A percentile compares a stretch with the other conserved stretches of the same genome.
phyloP scores from a whole-genome alignment of 2,113 vertebrate genomes.

The Hystrix brachyura region DNA sequence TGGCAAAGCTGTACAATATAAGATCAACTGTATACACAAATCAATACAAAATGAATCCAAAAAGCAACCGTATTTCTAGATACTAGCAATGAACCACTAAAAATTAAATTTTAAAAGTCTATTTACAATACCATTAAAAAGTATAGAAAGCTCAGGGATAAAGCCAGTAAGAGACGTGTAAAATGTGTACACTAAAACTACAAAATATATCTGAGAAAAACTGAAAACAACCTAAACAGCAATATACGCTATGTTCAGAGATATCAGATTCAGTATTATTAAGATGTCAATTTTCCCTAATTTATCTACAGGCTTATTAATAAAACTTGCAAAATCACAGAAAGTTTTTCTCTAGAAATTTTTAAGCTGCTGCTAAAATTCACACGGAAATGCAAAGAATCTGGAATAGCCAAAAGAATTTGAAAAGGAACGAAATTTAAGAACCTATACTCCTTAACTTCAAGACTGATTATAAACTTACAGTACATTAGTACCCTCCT shows the following conservation, averaged over 20 bases:
- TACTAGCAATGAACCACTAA: not conserved
- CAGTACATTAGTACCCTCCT: not conserved
- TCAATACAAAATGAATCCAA: not conserved
- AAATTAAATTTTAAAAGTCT: constrained; percentile 15
- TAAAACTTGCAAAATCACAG: not conserved
- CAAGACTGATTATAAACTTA: not conserved
- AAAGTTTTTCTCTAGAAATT: not conserved
- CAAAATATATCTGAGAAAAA: not conserved
- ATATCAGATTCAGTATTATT: not conserved
- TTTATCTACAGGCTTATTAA: not conserved
- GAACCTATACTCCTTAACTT: not conserved
- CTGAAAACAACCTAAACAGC: not conserved
- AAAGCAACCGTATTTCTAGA: not conserved
- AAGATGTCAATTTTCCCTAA: not conserved
- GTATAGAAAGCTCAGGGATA: not conserved
- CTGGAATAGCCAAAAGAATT: not conserved
- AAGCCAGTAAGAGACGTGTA: not conserved
- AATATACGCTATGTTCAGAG: not conserved
- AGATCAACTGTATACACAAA: not conserved
- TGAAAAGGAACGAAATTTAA: not conserved
- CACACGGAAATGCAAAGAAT: not conserved
- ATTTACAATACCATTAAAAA: not conserved
- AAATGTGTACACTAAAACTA: not conserved
- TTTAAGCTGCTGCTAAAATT: not conserved
- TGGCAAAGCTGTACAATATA: not conserved